Base-by-base conservation (phyloP, 2,797 vertebrate species). In the Dermochelys coriacea region DNA sequence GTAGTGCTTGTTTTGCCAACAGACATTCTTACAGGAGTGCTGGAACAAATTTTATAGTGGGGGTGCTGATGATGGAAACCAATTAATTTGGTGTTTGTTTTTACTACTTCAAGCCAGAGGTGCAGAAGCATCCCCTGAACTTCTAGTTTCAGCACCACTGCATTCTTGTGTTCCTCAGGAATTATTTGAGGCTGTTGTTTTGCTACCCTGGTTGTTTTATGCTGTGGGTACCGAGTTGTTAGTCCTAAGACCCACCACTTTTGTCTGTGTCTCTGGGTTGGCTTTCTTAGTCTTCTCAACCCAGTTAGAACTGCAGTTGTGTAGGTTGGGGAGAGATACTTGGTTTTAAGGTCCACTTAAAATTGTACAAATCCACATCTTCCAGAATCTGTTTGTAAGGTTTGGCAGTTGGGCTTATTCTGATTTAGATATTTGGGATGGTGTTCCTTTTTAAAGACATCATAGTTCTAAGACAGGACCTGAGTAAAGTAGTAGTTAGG, bases 311-410 rank as follows among this genome's bases (percentile, higher is more conserved):
- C 4, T 37, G n/a, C 18, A 68, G 18, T 68, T 37, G 8, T 68
- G 34, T 37, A 68, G 18, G 19, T 9, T 68, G 64, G n/a, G 64
- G 5, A 68, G n/a, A 68, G 64, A n/a, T n/a, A 68, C 8, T 68
- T 68, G 64, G n/a, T 37, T 21, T 68, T n/a, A 68, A 68, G 34
- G n/a, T 68, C 18, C 18, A 68, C 18, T 68, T 68, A 68, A 68
- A 68, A 68, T 37, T 37, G 9, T 68, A 37, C n/a, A 68, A 37
- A 37, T 68, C 19, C n/a, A n/a, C 31, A 3, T 84, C 74, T 41
- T 49, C 19, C 50, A 15, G 45, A 68, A 18, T 2, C 12, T 18
- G 0, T 23, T 68, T 21, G 18, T 6, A 41, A 16, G 8, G 0
- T 4, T 84, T 75, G 19, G 5, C 5, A 23, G 21, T 64, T 8